Evolutionary conservation across 2,113 vertebrate genomes (phyloP), one percentile per base, ranked within the genome.

Genomic region (Cyphomyrus discorhynchus): DNA sequence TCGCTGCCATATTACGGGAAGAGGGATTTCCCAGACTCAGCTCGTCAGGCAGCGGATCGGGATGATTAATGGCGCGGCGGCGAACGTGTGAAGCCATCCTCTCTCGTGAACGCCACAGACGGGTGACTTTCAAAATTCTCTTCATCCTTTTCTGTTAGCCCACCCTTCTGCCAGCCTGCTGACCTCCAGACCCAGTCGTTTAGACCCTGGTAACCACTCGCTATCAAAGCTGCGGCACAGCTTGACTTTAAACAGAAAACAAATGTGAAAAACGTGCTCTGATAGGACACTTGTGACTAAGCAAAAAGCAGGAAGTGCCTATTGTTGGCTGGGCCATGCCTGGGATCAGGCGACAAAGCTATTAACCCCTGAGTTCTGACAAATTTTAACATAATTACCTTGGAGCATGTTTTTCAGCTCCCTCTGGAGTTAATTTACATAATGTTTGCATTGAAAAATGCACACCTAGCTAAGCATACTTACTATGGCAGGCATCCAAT

Each of bases 371-470:
- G 49, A 31, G 47, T 87, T 39, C 86, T 87, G 50, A 19, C 31
- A 56, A 53, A 56, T 74, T 86, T 52, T 87, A 31, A 62, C 66
- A 85, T 58, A 35, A 80, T 52, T 49, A 85, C 35, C 82, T 62
- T 4, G 3, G 77, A 17, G 53, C 58, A n/a, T 83, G 31, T 6
- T 50, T 24, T 70, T 46, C 66, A 27, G 10, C 5, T 46, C 82
- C 11, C 82, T 70, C 9, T 27, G 27, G 82, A 56, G 3, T 49
- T 86, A 8, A 70, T 90, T 90, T 87, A 45, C 83, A 90, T 87
- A 62, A 31, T 89, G 80, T 89, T 83, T 85, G 42, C 89, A 84
- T 58, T 45, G 39, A 62, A 24, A 86, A 66, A 35, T 62, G 21
- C 31, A 35, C 42, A 70, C 88, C 45, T 49, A 46, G 66, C 15